These are phyloP conservation scores for Pararge aegeria DNA, from an alignment of 1,140 invertebrate genomes.

Conservation along the genomic window DNA sequence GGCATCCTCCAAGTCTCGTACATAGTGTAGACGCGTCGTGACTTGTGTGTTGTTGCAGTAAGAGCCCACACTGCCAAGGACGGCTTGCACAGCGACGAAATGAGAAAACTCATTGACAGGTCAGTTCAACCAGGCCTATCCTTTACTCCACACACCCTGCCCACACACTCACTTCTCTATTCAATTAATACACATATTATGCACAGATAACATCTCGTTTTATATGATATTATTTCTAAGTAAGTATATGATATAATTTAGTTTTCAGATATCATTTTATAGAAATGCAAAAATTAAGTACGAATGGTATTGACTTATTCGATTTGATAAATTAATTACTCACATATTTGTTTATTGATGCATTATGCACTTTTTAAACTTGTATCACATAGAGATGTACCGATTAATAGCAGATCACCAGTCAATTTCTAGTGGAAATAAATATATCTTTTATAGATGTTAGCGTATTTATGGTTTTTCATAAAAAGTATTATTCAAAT, in stretches of 20 bases:
- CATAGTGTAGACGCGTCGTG: constrained; percentile 74
- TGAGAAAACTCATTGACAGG: constrained; percentile 97
- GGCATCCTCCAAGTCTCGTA: constrained; percentile 57
- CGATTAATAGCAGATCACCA: not conserved
- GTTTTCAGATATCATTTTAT: not conserved
- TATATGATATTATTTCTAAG: not conserved
- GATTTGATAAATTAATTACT: constrained; percentile 1
- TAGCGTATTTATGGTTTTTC: too few relatives aligned
- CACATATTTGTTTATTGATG: not conserved
- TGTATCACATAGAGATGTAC: not conserved
- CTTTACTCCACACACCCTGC: constrained; percentile 2
- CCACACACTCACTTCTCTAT: not conserved
- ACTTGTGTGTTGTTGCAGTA: constrained; percentile 84
- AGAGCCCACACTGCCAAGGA: constrained; percentile 87
- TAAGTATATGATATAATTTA: not conserved
- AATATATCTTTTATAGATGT: too few relatives aligned
- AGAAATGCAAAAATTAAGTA: not conserved
- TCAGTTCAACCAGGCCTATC: constrained; percentile 79
- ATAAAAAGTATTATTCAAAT: too few relatives aligned
- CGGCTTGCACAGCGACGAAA: constrained; percentile 95
- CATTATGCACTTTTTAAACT: not conserved
- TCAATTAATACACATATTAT: constrained; percentile 4
- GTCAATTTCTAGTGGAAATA: too few relatives aligned
- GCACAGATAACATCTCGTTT: not conserved
- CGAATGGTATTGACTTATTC: not conserved